These are phyloP conservation scores for Hiodon tergisus DNA, from an alignment of 2,113 vertebrate species.

Conservation along the genomic window DNA sequence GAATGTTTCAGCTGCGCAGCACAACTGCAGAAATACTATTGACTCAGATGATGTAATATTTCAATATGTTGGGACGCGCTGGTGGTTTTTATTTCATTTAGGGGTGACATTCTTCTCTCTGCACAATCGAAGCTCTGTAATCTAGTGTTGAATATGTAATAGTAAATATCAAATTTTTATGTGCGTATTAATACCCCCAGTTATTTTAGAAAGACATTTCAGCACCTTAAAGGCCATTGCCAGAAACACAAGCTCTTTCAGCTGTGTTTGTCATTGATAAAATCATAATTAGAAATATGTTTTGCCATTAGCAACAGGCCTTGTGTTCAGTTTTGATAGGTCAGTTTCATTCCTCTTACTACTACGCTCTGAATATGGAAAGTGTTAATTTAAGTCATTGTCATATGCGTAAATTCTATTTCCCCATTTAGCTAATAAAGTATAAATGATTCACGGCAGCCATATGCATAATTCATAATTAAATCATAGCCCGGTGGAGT, in stretches of 20 bases:
- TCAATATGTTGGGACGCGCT: background rate
- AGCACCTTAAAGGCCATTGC: conserved; percentile 5
- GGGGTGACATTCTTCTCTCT: background rate
- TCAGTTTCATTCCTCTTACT: conserved; percentile 45
- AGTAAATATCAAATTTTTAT: background rate
- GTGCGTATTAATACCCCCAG: conserved; percentile 16
- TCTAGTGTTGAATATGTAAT: background rate
- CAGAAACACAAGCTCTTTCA: conserved; percentile 39
- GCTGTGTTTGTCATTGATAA: conserved; percentile 44
- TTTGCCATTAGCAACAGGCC: conserved; percentile 40
- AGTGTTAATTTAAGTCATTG: conserved; percentile 49
- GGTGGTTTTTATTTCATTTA: background rate
- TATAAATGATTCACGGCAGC: conserved; percentile 76
- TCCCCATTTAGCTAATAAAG: conserved; percentile 65
- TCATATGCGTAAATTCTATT: conserved; percentile 51
- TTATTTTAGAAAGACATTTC: conserved; percentile 14
- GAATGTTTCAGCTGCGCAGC: too few relatives aligned
- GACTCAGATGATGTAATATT: background rate
- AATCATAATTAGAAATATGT: conserved; percentile 42
- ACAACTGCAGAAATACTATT: background rate
- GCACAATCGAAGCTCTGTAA: background rate
- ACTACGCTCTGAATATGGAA: conserved; percentile 40
- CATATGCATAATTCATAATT: conserved; percentile 85
- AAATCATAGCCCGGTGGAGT: conserved; percentile 76
- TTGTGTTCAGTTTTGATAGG: conserved; percentile 36